These are phyloP conservation scores for Acleris cristana DNA, from an alignment of 2,888 invertebrate genomes.

Conservation along the genomic window DNA sequence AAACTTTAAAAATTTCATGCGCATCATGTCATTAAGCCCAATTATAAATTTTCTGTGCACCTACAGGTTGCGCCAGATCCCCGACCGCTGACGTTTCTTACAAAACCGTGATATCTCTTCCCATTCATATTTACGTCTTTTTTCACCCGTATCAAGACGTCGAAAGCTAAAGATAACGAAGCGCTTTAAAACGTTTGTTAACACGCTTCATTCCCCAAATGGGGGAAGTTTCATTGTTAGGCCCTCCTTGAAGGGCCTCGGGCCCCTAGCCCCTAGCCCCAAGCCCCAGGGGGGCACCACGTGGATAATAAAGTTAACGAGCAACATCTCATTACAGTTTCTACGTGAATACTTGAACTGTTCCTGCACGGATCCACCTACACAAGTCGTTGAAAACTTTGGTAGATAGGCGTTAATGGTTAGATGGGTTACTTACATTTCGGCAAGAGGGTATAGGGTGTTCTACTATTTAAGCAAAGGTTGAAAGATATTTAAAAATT, in stretches of 20 bases:
- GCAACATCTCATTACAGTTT: conserved; percentile 62
- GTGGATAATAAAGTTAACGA: conserved; percentile 54
- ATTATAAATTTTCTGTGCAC: too few species aligned
- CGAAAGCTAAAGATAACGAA: conserved; percentile 25
- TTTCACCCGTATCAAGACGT: conserved; percentile 7
- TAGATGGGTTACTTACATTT: conserved; percentile 1
- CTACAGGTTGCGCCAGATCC: too few species aligned
- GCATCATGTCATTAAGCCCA: too few species aligned
- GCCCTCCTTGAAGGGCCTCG: conserved; percentile 1
- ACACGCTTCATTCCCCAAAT: conserved; percentile 31
- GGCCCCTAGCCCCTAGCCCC: neutral
- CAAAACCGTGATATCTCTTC: too few species aligned
- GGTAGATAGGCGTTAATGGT: neutral
- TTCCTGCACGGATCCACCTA: conserved; percentile 14
- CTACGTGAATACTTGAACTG: conserved; percentile 47
- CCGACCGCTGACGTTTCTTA: too few species aligned
- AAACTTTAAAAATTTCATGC: too few species aligned
- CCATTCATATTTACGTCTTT: conserved; percentile 9
- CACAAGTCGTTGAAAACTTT: conserved; percentile 24
- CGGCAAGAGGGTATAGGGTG: neutral
- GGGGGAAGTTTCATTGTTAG: conserved; percentile 32
- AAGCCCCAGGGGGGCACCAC: conserved; percentile 15
- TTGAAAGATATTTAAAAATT: too few species aligned
- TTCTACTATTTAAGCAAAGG: too few species aligned
- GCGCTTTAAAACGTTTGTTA: conserved; percentile 34